These are phyloP conservation scores for Holacanthus passer DNA, from an alignment of 2,113 vertebrate species.

Conservation along the genomic window DNA sequence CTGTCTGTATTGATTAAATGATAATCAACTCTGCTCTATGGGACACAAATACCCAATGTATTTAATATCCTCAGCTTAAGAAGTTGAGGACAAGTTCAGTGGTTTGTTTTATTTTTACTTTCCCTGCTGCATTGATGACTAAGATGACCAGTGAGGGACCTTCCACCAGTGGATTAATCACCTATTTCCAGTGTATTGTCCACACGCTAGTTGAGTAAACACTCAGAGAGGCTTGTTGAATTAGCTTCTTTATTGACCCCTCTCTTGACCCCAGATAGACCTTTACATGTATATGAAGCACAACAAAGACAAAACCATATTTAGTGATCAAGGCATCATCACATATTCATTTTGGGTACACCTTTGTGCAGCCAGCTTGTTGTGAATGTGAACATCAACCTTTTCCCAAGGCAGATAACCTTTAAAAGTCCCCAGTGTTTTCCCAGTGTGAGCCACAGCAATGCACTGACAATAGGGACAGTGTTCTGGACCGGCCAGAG, in stretches of 20 bases:
- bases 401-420: conserved; percentile 78
- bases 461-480: conserved; percentile 76
- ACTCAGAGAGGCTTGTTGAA: background rate
- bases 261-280: background rate
- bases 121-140: conserved; percentile 14
- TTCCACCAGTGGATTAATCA: conserved; percentile 14
- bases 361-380: conserved; percentile 30
- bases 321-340: conserved; percentile 13
- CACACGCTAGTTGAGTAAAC: background rate
- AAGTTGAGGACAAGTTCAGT: background rate
- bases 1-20: background rate
- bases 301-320: conserved; percentile 21
- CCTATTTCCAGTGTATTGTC: conserved; percentile 2
- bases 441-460: conserved; percentile 65
- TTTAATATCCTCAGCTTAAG: background rate
- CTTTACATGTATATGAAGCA: background rate
- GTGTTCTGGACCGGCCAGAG: conserved; percentile 74
- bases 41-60: background rate
- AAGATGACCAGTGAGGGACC: conserved; percentile 7
- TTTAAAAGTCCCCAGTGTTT: conserved; percentile 79
- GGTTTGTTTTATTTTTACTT: background rate
- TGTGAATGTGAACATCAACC: conserved; percentile 62
- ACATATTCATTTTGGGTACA: conserved; percentile 20
- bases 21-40: background rate
- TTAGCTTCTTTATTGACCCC: background rate